Conservation (phyloP, 2,797 vertebrate species). For the Scolopax bukidnonensis region DNA sequence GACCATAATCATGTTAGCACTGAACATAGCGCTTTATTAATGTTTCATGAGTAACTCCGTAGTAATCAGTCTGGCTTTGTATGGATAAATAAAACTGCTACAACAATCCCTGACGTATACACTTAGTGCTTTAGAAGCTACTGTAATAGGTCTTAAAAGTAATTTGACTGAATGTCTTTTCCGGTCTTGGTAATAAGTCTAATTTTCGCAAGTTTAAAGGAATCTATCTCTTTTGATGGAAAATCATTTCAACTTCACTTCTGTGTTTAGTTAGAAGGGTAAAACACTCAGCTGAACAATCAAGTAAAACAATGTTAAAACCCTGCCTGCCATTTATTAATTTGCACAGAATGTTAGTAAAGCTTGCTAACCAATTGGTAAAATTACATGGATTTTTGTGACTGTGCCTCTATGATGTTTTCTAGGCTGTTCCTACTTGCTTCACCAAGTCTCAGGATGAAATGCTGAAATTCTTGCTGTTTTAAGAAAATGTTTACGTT, state of each 20-base stretch:
- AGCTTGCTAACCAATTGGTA: not conserved
- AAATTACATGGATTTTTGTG: not conserved
- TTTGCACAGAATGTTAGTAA: slow-evolving; percentile 3
- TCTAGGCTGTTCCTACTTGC: not conserved
- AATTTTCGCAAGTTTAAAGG: slow-evolving; percentile 50
- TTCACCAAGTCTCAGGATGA: not conserved
- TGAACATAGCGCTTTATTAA: slow-evolving; percentile 86
- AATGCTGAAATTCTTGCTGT: not conserved
- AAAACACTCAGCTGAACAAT: not conserved
- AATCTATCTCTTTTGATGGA: not conserved
- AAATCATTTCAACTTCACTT: not conserved
- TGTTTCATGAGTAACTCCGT: slow-evolving; percentile 85
- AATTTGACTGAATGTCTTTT: slow-evolving; percentile 17
- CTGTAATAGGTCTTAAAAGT: slow-evolving; percentile 28
- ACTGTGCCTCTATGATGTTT: not conserved
- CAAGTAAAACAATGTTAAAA: not conserved
- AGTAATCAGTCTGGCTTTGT: slow-evolving; percentile 69
- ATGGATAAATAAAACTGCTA: slow-evolving; percentile 71
- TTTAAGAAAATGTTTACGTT: not conserved
- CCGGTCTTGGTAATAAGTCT: not conserved
- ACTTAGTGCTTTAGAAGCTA: slow-evolving; percentile 35
- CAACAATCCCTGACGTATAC: slow-evolving; percentile 44
- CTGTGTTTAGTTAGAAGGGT: not conserved
- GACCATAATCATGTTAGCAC: slow-evolving; percentile 86
- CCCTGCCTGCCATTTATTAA: not conserved